A percentile compares a stretch with the other conserved stretches of the same genome.
Evolutionary conservation across 2,888 invertebrate genomes (phyloP).

Genomic region (Azorinus chamasolen): DNA sequence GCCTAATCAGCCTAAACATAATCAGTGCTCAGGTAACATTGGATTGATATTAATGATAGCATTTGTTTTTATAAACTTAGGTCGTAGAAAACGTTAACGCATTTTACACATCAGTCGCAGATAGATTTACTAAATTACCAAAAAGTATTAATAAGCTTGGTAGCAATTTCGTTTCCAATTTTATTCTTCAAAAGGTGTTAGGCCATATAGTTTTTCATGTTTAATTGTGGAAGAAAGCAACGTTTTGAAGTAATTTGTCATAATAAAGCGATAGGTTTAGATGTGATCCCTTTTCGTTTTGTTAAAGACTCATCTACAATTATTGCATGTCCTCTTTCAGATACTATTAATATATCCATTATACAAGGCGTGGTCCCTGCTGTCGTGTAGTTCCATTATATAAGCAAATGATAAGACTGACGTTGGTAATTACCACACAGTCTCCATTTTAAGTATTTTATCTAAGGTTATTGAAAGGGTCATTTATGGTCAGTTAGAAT

Average conservation of each 20-base stretch:
- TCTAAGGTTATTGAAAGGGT: conserved; percentile 2
- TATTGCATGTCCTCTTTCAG: background rate
- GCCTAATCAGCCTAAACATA: background rate
- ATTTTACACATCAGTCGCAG: conserved; percentile 3
- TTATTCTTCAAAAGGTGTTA: too few species aligned
- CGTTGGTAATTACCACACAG: background rate
- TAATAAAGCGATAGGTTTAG: too few species aligned
- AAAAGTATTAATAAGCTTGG: background rate
- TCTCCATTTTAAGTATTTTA: background rate
- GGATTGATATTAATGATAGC: background rate
- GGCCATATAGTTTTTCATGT: background rate
- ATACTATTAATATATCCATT: conserved; percentile 2
- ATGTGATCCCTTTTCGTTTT: too few species aligned
- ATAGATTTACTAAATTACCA: background rate
- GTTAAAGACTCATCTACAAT: too few species aligned
- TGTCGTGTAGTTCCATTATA: too few species aligned
- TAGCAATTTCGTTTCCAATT: background rate
- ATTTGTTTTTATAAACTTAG: background rate
- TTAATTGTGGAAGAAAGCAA: background rate
- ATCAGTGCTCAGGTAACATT: background rate
- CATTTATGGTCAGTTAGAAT: conserved; percentile 1
- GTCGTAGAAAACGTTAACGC: background rate
- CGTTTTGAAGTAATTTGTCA: too few species aligned
- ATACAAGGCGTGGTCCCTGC: background rate
- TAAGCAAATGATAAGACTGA: too few species aligned